Evolutionary conservation across 2,113 vertebrate genomes (phyloP), one percentile per base, ranked within the genome.

Genomic region (Protomyctophum bolini): DNA sequence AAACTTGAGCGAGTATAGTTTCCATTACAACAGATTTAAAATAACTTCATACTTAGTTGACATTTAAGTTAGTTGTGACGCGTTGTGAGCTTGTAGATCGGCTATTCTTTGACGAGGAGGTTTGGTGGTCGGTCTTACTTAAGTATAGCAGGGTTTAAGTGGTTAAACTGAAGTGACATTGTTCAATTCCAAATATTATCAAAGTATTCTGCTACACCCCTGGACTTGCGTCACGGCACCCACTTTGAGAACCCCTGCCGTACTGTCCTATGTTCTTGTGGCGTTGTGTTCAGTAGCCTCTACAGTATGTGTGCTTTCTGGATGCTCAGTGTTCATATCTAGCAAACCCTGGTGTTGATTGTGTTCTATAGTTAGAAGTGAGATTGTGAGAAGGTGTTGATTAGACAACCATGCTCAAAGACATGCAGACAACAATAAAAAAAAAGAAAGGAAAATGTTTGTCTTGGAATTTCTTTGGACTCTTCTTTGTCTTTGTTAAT

Each of bases 351-450:
- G 63, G 47, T 56, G 68, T 68, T 75, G 12, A 58, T 60, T 66
- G 55, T 77, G 55, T 77, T 79, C 33, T 41, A 41, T 49, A 21
- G 2, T 15, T 81, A 83, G 78, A 55, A 54, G 52, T 12, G 11
- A 52, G 71, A 63, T 79, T 83, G 21, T 21, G 21, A 41, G 33
- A 41, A 82, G 63, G 73, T 55, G 33, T 67, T 66, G 6, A 73
- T 66, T 54, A 58, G 55, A n/a, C 77, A 41, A 75, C 84, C 76
- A 73, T 85, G 76, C 86, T 72, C 58, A 60, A 68, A 12, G 21
- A 21, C 21, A 21, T n/a, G 68, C 59, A 81, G 47, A 59, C 86
- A 82, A 84, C 68, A 87, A 88, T 87, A 84, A 87, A 83, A 54
- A 54, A 80, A 12, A 58, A 56, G 81, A 72, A 66, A 56, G 80